A percentile compares a stretch with the other conserved stretches of the same genome.
These are phyloP conservation scores for Arctia plantaginis DNA, from an alignment of 2,888 invertebrate species.

Conservation along the genomic window DNA sequence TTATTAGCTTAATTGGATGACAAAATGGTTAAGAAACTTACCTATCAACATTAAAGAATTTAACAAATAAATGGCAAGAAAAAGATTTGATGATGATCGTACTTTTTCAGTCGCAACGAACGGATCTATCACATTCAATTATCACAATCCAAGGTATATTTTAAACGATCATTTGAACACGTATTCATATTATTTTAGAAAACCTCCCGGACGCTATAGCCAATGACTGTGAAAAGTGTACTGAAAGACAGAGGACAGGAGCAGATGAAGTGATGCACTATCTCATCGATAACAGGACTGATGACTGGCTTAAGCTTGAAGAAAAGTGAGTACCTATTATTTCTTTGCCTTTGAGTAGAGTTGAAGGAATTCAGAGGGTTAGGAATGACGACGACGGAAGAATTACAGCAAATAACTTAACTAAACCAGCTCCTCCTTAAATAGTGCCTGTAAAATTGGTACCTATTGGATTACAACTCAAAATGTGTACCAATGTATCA, in stretches of 20 bases:
- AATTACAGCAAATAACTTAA: neutral
- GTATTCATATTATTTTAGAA: slow-evolving; percentile 63
- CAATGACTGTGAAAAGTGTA: slow-evolving; percentile 90
- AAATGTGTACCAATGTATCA: no score
- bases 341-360: neutral
- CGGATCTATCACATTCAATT: neutral
- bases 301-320: slow-evolving; percentile 86
- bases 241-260: slow-evolving; percentile 87
- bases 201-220: slow-evolving; percentile 90
- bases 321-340: slow-evolving; percentile 74
- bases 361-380: neutral
- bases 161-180: neutral
- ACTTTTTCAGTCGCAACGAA: neutral
- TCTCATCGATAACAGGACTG: slow-evolving; percentile 86
- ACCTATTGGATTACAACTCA: no score
- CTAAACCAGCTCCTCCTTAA: neutral
- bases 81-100: neutral
- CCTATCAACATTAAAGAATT: no score
- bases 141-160: neutral
- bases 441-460: no score
- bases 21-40: neutral
- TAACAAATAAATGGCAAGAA: neutral
- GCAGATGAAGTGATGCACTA: slow-evolving; percentile 88
- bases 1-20: no score
- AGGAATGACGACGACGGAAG: neutral